phyloP scores from a whole-genome alignment of 2,113 vertebrate genomes.

The Sander lucioperca region DNA sequence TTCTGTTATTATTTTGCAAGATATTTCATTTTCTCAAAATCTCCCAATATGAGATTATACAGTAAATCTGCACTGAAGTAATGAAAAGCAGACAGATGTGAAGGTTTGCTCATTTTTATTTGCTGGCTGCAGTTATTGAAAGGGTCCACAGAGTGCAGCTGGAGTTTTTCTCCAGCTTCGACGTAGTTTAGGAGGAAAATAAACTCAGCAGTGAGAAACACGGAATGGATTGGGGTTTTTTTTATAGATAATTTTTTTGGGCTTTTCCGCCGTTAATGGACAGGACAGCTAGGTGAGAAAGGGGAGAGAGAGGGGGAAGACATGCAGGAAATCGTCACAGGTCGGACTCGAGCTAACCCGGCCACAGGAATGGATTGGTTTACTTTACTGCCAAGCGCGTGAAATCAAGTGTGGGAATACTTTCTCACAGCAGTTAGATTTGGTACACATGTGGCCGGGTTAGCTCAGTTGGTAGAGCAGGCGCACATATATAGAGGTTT shows the following conservation, averaged over 20 bases:
- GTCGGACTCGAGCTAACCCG: too few species aligned
- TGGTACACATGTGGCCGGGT: not conserved
- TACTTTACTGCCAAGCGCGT: slow-evolving; percentile 2
- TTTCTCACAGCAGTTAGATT: slow-evolving; percentile 5
- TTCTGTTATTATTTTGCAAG: not conserved
- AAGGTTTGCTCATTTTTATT: not conserved
- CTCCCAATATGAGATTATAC: not conserved
- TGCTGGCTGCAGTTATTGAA: not conserved
- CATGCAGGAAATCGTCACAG: too few species aligned
- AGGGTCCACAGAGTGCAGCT: not conserved
- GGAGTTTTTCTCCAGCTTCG: not conserved
- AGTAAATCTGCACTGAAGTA: not conserved
- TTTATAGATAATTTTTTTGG: too few species aligned
- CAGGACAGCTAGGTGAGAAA: too few species aligned
- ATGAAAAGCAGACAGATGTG: slow-evolving; percentile 1
- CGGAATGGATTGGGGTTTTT: not conserved
- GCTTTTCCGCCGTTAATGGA: too few species aligned
- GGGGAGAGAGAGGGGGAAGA: too few species aligned
- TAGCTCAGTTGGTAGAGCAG: too few species aligned
- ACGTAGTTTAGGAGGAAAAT: not conserved
- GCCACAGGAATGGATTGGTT: not conserved
- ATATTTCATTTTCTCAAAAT: not conserved
- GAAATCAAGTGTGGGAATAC: slow-evolving; percentile 6
- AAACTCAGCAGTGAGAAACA: not conserved
- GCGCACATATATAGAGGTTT: too few species aligned